Conservation (phyloP, 2,113 vertebrate genomes). For the Eublepharis macularius region DNA sequence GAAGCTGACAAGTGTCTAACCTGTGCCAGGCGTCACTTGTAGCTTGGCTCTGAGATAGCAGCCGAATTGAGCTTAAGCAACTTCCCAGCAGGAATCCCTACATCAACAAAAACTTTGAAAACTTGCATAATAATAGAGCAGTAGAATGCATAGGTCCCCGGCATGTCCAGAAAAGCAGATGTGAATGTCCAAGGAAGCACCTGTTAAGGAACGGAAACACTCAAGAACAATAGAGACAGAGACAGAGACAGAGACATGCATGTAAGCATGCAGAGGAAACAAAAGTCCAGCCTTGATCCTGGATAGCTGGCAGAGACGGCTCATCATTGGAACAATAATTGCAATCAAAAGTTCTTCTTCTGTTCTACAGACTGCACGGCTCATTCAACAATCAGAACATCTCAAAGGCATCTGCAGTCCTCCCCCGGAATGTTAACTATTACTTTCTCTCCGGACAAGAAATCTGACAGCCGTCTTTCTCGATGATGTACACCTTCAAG, state of each 20-base stretch:
- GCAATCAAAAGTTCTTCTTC: background rate
- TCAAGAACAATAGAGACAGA: too few species aligned
- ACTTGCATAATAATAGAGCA: background rate
- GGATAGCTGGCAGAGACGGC: too few species aligned
- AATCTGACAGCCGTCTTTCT: background rate
- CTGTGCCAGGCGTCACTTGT: too few species aligned
- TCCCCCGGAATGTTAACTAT: background rate
- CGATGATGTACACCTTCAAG: background rate
- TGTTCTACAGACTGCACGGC: background rate
- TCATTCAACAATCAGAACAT: background rate
- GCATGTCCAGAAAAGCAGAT: background rate
- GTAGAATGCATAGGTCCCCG: background rate
- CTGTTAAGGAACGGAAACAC: background rate
- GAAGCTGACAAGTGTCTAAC: too few species aligned
- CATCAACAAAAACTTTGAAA: background rate
- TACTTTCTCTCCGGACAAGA: background rate
- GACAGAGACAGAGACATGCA: too few species aligned
- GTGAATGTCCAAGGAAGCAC: background rate
- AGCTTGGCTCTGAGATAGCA: too few species aligned
- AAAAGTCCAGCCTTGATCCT: too few species aligned
- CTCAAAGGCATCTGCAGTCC: background rate
- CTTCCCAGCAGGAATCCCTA: background rate
- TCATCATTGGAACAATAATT: background rate
- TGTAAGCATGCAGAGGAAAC: too few species aligned
- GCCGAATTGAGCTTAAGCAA: background rate